A percentile compares a stretch with the other conserved stretches of the same genome.
phyloP scores from a whole-genome alignment of 2,888 invertebrate species.

The Perithous albicinctus region DNA sequence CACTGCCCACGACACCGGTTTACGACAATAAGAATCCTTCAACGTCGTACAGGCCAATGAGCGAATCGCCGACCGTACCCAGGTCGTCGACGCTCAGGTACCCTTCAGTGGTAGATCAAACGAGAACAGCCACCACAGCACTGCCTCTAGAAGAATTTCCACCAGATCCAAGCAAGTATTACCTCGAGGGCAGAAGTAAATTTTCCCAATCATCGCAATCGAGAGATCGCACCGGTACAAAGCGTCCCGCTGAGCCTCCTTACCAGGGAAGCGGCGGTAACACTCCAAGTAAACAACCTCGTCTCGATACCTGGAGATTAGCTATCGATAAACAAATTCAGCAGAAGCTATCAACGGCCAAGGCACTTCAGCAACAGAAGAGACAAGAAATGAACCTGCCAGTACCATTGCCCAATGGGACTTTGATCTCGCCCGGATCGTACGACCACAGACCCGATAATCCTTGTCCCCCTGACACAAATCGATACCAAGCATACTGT shows the following conservation, averaged over 20 bases:
- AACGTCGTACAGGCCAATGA: constrained; percentile 61
- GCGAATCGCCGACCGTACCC: constrained; percentile 44
- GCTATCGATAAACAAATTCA: constrained; percentile 87
- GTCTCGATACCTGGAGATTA: constrained; percentile 86
- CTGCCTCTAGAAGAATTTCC: constrained; percentile 76
- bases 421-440: constrained; percentile 70
- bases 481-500: constrained; percentile 78
- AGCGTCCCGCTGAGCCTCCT: constrained; percentile 81
- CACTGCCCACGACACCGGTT: constrained; percentile 74
- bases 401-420: constrained; percentile 77
- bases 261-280: constrained; percentile 78
- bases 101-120: constrained; percentile 72
- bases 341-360: constrained; percentile 84
- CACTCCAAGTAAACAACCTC: constrained; percentile 85
- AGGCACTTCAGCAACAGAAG: constrained; percentile 76
- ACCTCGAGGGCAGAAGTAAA: constrained; percentile 73
- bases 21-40: constrained; percentile 71
- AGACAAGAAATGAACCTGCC: constrained; percentile 76
- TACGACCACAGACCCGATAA: constrained; percentile 77
- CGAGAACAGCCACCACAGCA: constrained; percentile 69
- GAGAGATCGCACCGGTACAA: constrained; percentile 77
- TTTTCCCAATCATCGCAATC: constrained; percentile 62
- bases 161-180: constrained; percentile 78
- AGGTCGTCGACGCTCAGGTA: constrained; percentile 70
- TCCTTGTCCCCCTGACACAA: constrained; percentile 59